These are phyloP conservation scores for Sphenopsis melanotis DNA, from an alignment of 2,797 vertebrate species.

Conservation along the genomic window DNA sequence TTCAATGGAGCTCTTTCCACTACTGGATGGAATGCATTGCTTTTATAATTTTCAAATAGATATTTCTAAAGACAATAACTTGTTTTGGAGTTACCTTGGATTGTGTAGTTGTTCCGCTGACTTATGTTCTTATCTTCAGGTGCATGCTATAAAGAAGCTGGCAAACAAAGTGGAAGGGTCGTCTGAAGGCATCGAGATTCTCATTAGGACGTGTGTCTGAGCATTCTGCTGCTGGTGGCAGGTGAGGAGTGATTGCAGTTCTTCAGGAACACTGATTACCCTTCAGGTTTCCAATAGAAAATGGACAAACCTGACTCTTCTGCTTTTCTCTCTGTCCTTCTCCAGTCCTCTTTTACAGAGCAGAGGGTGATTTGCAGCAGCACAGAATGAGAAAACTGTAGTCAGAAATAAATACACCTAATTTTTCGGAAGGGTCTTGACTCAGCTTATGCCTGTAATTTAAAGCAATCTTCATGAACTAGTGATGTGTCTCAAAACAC, in stretches of 20 bases:
- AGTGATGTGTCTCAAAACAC: neutral
- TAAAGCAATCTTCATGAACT: neutral
- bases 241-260: neutral
- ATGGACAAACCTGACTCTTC: neutral
- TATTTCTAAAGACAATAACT: neutral
- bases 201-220: neutral
- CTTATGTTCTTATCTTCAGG: neutral
- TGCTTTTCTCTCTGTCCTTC: neutral
- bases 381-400: neutral
- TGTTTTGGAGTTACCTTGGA: neutral
- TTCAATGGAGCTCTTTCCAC: neutral
- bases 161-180: neutral
- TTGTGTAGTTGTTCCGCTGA: accelerated
- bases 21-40: neutral
- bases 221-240: neutral
- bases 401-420: neutral
- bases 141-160: neutral
- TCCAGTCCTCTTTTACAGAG: neutral
- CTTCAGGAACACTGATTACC: neutral
- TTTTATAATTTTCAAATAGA: neutral
- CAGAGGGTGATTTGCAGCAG: neutral
- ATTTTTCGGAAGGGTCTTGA: neutral
- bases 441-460: neutral
- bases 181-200: neutral
- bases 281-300: neutral